phyloP scores from a whole-genome alignment of 2,797 vertebrate species.

The Cichlasoma orientale region DNA sequence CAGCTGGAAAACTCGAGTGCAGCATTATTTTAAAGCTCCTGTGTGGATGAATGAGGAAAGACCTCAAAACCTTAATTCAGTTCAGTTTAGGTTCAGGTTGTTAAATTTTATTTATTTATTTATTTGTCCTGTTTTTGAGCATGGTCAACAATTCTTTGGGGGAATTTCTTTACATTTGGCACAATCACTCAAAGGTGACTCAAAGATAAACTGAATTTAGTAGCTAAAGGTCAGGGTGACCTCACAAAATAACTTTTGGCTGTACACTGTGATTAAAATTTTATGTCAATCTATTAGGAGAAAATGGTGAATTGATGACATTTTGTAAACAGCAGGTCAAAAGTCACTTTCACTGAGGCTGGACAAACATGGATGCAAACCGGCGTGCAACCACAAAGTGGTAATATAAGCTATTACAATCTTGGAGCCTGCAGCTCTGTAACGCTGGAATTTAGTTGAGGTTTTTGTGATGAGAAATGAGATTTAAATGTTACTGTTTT shows the following conservation, averaged over 20 bases:
- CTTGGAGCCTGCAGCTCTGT: neutral
- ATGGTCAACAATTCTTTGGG: neutral
- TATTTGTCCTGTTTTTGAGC: neutral
- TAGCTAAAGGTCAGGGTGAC: neutral
- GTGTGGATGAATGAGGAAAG: neutral
- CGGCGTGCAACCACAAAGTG: neutral
- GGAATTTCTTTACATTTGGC: neutral
- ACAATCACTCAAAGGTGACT: neutral
- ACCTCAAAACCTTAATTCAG: neutral
- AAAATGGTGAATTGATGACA: neutral
- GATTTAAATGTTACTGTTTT: neutral
- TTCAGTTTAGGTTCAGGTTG: neutral
- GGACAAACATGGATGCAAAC: neutral
- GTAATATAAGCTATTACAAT: neutral
- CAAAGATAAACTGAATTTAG: neutral
- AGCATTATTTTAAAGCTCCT: neutral
- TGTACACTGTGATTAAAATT: too few relatives aligned
- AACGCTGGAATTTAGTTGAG: neutral
- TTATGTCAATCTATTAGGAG: too few relatives aligned
- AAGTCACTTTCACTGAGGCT: neutral
- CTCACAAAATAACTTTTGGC: neutral
- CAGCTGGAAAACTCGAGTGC: too few relatives aligned
- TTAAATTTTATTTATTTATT: too few relatives aligned
- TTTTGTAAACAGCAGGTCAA: neutral
- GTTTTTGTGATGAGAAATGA: neutral